Evolutionary conservation across 2,888 invertebrate species (phyloP).

Genomic region (Apodemia mormo): DNA sequence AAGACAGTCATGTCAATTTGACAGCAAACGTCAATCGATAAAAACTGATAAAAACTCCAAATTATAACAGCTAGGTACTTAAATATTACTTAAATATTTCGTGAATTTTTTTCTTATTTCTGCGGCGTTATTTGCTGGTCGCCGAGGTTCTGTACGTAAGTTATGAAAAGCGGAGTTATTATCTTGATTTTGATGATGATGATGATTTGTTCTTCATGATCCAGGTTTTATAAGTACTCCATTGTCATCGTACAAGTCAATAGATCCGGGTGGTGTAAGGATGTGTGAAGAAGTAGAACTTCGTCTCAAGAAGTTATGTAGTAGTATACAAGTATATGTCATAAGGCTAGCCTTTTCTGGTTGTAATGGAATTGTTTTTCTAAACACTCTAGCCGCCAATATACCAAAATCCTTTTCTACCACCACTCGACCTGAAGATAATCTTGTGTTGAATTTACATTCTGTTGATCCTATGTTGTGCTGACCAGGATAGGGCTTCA

Average conservation of each 20-base stretch:
- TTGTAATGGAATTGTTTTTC: constrained; percentile 26
- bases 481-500: constrained; percentile 41
- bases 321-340: constrained; percentile 32
- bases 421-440: constrained; percentile 27
- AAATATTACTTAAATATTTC: constrained; percentile 23
- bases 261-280: constrained; percentile 38
- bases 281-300: constrained; percentile 34
- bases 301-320: constrained; percentile 37
- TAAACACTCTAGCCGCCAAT: constrained; percentile 28
- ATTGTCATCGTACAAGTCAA: constrained; percentile 35
- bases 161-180: constrained; percentile 24
- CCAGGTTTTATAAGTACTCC: constrained; percentile 30
- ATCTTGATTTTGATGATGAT: constrained; percentile 2
- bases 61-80: constrained; percentile 4
- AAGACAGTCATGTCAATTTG: no score
- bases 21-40: no score
- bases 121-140: constrained; percentile 18
- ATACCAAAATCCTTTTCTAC: constrained; percentile 35
- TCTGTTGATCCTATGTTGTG: constrained; percentile 24
- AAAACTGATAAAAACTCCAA: no score
- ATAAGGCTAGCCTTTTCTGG: constrained; percentile 30
- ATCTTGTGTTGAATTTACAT: constrained; percentile 26
- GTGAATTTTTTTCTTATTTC: constrained; percentile 25
- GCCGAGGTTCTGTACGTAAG: background rate
- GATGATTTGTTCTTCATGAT: constrained; percentile 33